These are phyloP conservation scores for Melieria picta DNA, from an alignment of 2,888 invertebrate genomes.

Conservation along the genomic window DNA sequence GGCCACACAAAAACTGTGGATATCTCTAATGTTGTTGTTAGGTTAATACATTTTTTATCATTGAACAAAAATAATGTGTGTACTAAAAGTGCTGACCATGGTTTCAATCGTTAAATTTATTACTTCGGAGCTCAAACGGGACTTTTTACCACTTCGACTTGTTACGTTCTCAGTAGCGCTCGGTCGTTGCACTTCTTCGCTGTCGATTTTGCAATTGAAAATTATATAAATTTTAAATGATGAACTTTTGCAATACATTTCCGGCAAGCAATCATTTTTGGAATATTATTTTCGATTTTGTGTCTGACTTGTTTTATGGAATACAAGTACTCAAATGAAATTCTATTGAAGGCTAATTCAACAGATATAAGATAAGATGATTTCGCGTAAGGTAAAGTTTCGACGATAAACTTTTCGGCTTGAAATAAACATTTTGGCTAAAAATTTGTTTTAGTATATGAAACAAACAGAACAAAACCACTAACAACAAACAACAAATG, in stretches of 20 bases:
- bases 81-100: too few relatives aligned
- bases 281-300: background rate
- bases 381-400: constrained; percentile 42
- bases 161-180: too few relatives aligned
- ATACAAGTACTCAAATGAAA: background rate
- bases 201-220: background rate
- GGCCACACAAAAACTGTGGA: too few relatives aligned
- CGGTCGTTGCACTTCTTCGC: background rate
- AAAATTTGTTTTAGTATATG: constrained; percentile 44
- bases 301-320: constrained; percentile 1
- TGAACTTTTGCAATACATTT: background rate
- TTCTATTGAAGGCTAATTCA: background rate
- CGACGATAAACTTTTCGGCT: constrained; percentile 51
- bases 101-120: too few relatives aligned
- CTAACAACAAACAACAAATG: constrained; percentile 29
- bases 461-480: constrained; percentile 26
- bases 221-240: background rate
- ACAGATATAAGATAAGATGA: background rate
- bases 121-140: too few relatives aligned
- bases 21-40: too few relatives aligned
- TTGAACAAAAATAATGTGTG: too few relatives aligned
- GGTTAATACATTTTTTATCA: too few relatives aligned
- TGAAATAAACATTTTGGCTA: constrained; percentile 52
- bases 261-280: background rate
- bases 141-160: too few relatives aligned